Conservation (phyloP, 2,888 invertebrate species). For the Polydrusus cervinus region DNA sequence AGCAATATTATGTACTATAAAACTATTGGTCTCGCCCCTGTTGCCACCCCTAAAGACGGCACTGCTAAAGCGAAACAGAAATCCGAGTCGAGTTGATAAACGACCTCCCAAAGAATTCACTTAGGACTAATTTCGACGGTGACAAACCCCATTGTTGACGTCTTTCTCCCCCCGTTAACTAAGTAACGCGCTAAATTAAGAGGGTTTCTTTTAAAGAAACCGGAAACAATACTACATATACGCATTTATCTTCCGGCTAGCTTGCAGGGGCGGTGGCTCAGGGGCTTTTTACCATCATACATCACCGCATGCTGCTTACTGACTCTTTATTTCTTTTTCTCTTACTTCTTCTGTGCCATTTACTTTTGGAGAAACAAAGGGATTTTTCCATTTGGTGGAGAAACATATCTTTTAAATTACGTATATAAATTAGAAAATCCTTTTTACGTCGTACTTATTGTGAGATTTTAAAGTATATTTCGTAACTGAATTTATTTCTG, state of each 20-base stretch:
- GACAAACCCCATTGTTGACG: constrained; percentile 67
- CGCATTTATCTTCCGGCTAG: constrained; percentile 71
- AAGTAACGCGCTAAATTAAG: constrained; percentile 71
- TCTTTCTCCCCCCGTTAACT: constrained; percentile 68
- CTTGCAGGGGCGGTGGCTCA: constrained; percentile 52
- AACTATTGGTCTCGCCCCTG: no score
- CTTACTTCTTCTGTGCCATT: constrained; percentile 54
- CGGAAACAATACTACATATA: constrained; percentile 72
- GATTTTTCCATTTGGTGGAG: constrained; percentile 46
- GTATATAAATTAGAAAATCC: constrained; percentile 31
- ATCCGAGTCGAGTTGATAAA: constrained; percentile 63
- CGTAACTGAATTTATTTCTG: no score
- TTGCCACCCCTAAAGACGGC: no score
- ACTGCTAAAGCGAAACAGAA: constrained; percentile 6
- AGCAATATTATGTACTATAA: no score
- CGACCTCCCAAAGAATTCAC: constrained; percentile 68
- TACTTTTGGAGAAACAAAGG: constrained; percentile 60
- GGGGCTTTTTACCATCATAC: constrained; percentile 61
- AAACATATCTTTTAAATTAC: constrained; percentile 44
- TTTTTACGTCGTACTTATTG: constrained; percentile 2
- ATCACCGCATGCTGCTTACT: constrained; percentile 51
- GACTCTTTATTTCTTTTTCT: constrained; percentile 56
- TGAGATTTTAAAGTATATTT: not conserved
- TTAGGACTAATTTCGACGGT: constrained; percentile 69
- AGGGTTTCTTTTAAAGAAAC: constrained; percentile 70